Base-by-base conservation (phyloP, 2,797 vertebrate genomes). In the Parauchenoglanis ngamensis region DNA sequence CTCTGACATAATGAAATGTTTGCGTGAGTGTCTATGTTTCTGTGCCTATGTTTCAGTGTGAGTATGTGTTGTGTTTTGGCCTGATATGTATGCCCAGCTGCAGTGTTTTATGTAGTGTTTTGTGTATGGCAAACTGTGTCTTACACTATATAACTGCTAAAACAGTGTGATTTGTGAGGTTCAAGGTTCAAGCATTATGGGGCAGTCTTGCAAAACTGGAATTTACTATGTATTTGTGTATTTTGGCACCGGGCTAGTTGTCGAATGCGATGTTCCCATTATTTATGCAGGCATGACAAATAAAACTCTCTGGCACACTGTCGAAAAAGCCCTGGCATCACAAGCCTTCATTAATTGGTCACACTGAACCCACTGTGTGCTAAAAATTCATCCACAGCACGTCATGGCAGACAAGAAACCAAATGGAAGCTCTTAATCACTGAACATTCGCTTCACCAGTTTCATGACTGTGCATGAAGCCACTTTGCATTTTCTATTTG, bases 241-340 rank as follows among this genome's bases (percentile, higher is more conserved):
- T 90, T 91, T 89, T 92, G 92, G 90, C 91, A 90, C 86, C 11
- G 40, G 35, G 83, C 44, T 86, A 88, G 90, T 92, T 92, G 90
- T 91, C 83, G 87, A 90, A 91, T 89, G 90, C 63, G 65, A 91
- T 91, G 89, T 92, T 91, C 90, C 89, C 87, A 90, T 91, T 91
- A 91, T 90, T 92, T 91, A 93, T 93, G 89, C 88, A 89, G 87
- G 63, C 90, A 90, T 88, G 89, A 89, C 86, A 91, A 91, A 91
- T 89, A 89, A 84, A 91, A 89, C 85, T 89, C 75, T 89, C 89
- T 89, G 91, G 90, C 87, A 84, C 68, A 83, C 85, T 87, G 79
- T 88, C 63, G 90, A 84, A 86, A 85, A 86, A 86, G 87, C 85
- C 89, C 90, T 88, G 89, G 87, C 89, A 91, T 89, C 72, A 63